phyloP scores from a whole-genome alignment of 2,797 vertebrate genomes.

The Lepilemur ruficaudatus region DNA sequence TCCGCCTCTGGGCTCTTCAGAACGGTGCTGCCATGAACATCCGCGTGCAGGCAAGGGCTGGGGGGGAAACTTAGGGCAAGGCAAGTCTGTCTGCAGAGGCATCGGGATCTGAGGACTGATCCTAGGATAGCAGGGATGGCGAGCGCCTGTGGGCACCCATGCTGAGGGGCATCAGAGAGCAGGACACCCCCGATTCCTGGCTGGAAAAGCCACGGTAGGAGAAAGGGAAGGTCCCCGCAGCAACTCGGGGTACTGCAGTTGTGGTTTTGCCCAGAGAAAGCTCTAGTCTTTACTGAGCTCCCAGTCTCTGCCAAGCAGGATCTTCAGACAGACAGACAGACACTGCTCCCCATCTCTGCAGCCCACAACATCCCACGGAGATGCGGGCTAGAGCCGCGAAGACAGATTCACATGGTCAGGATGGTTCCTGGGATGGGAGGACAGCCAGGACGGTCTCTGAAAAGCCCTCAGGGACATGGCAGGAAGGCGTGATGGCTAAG shows the following conservation, averaged over 20 bases:
- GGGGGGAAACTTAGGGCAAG: not conserved
- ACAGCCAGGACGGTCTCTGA: not conserved
- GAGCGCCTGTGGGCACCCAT: not conserved
- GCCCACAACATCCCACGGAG: not conserved
- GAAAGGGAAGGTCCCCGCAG: not conserved
- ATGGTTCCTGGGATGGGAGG: not conserved
- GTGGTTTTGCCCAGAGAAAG: not conserved
- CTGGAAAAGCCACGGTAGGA: not conserved
- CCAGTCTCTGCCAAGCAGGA: not conserved
- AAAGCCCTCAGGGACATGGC: not conserved
- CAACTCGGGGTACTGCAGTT: fast-evolving
- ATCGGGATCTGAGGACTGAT: not conserved
- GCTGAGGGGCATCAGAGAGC: not conserved
- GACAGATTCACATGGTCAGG: fast-evolving
- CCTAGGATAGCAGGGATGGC: fast-evolving
- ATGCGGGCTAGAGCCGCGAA: not conserved
- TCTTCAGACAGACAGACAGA: not conserved
- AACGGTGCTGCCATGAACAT: not conserved
- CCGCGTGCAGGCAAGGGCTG: too few species aligned
- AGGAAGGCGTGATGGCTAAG: not conserved
- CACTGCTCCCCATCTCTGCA: not conserved
- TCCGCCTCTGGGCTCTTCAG: not conserved
- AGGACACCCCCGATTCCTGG: not conserved
- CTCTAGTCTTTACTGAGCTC: not conserved
- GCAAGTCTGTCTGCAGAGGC: not conserved